These are phyloP conservation scores for Tympanuchus pallidicinctus DNA, from an alignment of 2,113 vertebrate species.

Conservation along the genomic window DNA sequence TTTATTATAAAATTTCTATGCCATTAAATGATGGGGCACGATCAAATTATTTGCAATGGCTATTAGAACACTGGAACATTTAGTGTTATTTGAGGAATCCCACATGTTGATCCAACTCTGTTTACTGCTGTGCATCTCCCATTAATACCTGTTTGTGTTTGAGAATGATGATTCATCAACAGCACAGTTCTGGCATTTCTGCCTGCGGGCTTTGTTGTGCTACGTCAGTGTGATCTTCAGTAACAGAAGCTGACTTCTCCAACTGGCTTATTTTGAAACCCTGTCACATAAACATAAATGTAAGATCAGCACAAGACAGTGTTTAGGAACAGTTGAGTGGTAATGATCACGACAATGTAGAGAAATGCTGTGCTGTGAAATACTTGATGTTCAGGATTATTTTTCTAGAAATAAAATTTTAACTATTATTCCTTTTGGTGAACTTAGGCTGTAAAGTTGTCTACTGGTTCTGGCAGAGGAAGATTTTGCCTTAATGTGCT, in stretches of 20 bases:
- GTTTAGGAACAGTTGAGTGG: background rate
- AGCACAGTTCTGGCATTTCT: background rate
- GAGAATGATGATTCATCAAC: background rate
- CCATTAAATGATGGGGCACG: background rate
- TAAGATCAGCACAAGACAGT: background rate
- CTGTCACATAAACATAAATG: fast-evolving
- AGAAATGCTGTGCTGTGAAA: background rate
- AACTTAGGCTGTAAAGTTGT: background rate
- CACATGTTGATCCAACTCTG: background rate
- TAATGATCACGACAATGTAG: background rate
- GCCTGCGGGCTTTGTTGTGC: background rate
- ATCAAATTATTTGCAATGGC: background rate
- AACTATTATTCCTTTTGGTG: background rate
- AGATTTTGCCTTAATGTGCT: background rate
- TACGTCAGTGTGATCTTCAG: background rate
- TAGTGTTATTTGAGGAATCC: background rate
- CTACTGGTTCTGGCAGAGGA: background rate
- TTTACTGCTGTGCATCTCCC: background rate
- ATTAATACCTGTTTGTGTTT: background rate
- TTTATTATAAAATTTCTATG: background rate
- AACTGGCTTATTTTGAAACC: background rate
- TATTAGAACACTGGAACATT: background rate
- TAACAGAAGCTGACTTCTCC: background rate
- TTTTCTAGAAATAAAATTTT: background rate
- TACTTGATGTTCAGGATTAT: background rate